Evolutionary conservation across 2,113 vertebrate species (phyloP), one percentile per base, ranked within the genome.

Genomic region (Prionailurus viverrinus): DNA sequence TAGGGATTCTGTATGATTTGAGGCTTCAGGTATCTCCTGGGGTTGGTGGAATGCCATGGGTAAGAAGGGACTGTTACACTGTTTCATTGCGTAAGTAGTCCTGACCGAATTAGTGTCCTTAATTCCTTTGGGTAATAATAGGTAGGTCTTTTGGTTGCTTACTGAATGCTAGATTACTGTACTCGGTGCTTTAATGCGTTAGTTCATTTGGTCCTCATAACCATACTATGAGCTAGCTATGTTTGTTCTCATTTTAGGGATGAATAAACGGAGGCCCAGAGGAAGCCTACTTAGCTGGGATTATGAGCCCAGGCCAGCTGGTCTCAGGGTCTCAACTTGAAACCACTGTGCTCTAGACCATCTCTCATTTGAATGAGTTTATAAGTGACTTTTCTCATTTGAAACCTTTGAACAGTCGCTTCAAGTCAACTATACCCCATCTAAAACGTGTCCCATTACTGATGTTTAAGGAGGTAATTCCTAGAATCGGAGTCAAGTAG

Each of bases 371-470:
- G 68, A 66, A 65, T 48, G 36, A 51, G 33, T 83, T 81, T 55
- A 29, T 86, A 36, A 58, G 48, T 33, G 63, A 51, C 63, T 73
- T 65, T 80, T 86, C 68, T 73, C 4, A 58, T 69, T 58, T 71
- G 48, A 81, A 78, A 74, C n/a, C 36, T 92, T 95, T 80, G 39
- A 97, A 41, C n/a, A 78, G 29, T 81, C 33, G 83, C 31, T 81
- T 58, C 33, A 6, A 76, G 58, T 61, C 29, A 63, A 6, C 19
- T 25, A 25, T 61, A 23, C 36, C 65, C 19, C 27, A 63, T 82
- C 48, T n/a, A 81, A 86, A 63, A 93, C 63, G 14, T 94, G 29
- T 89, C 53, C 8, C 39, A 19, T 79, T 83, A 61, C 7, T 79
- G 27, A 82, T 41, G 33, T 51, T 80, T 55, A 73, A 58, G 36